Percentiles rank a stretch among this genome's conserved stretches.
Conservation (phyloP, 2,888 invertebrate species). For the Sericinus montela region DNA sequence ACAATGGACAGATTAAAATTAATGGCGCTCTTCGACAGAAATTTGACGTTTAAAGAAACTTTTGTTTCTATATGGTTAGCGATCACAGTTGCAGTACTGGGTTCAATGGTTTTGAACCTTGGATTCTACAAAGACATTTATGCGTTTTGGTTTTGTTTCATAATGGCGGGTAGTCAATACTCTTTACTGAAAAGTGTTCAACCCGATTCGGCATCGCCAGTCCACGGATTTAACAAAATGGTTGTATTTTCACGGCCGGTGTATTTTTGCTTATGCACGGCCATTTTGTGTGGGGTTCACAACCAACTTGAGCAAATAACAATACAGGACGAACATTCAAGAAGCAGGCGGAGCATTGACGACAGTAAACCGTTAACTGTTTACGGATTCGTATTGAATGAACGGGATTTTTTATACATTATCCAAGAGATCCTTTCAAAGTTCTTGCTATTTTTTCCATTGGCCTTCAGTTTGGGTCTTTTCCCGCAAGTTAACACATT, state of each 20-base stretch:
- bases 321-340: constrained; percentile 36
- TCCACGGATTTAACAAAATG: constrained; percentile 97
- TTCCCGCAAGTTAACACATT: constrained; percentile 99
- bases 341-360: constrained; percentile 50
- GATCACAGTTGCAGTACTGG: constrained; percentile 90
- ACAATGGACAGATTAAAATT: constrained; percentile 95
- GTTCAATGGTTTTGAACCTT: constrained; percentile 88
- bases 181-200: constrained; percentile 98
- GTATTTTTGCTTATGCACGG: constrained; percentile 92
- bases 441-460: constrained; percentile 93
- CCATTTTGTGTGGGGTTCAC: constrained; percentile 69
- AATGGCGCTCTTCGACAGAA: constrained; percentile 95
- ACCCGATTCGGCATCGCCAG: constrained; percentile 98
- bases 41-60: constrained; percentile 90
- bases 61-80: constrained; percentile 90
- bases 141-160: constrained; percentile 96
- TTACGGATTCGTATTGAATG: constrained; percentile 68
- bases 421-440: constrained; percentile 87
- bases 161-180: constrained; percentile 99
- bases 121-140: constrained; percentile 95
- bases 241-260: constrained; percentile 96
- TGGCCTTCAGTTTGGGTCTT: constrained; percentile 96
- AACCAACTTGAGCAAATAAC: constrained; percentile 51
- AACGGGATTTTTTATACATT: constrained; percentile 81
- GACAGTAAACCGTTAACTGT: constrained; percentile 53